These are phyloP conservation scores for Himalopsyche phryganea DNA, from an alignment of 1,140 invertebrate species.

Conservation along the genomic window DNA sequence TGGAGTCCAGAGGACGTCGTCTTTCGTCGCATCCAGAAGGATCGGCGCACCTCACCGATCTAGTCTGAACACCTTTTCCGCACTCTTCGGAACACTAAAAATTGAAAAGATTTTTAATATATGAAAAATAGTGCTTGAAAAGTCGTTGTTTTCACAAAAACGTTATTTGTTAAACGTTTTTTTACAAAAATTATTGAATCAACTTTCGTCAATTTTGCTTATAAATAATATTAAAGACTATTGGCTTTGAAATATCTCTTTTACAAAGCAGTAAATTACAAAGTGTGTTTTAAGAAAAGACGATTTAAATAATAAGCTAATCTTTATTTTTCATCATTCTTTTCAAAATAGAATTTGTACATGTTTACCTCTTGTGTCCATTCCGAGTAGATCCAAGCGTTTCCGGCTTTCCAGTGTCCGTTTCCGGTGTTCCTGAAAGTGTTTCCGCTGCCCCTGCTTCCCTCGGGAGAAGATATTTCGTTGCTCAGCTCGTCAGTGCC, in stretches of 20 bases:
- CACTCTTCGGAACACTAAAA: constrained; percentile 57
- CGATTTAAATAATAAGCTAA: too few species aligned
- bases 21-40: constrained; percentile 51
- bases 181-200: too few species aligned
- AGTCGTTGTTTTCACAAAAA: too few species aligned
- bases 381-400: constrained; percentile 32
- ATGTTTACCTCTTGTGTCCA: constrained; percentile 32
- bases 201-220: too few species aligned
- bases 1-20: constrained; percentile 49
- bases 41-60: constrained; percentile 60
- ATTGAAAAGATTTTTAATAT: neutral
- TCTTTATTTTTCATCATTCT: too few species aligned
- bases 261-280: too few species aligned
- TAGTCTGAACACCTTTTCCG: constrained; percentile 61
- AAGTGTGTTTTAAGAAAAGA: too few species aligned
- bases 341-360: too few species aligned
- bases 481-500: constrained; percentile 24
- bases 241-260: too few species aligned
- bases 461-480: constrained; percentile 12
- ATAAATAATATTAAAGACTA: too few species aligned
- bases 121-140: too few species aligned
- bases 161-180: too few species aligned
- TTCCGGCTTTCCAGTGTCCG: constrained; percentile 26
- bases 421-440: neutral
- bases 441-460: constrained; percentile 1